These are phyloP conservation scores for Drosophila rufa DNA, from an alignment of 1,140 invertebrate species.

Conservation along the genomic window DNA sequence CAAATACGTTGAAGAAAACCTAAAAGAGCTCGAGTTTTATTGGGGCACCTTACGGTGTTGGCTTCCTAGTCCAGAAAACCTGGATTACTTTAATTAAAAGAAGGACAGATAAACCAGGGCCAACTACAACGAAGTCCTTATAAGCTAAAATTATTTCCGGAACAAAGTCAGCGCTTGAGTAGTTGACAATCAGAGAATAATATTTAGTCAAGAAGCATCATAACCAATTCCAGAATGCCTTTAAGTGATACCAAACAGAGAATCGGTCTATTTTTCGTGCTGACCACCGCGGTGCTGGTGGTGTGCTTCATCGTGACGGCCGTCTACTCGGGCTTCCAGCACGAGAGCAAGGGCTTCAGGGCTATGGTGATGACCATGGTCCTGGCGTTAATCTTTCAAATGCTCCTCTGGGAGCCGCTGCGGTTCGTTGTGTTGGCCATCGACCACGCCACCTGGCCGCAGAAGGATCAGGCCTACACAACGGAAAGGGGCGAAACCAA, in stretches of 20 bases:
- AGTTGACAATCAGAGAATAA: neutral
- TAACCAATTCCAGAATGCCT: neutral
- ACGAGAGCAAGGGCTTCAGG: constrained; percentile 40
- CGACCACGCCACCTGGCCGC: constrained; percentile 53
- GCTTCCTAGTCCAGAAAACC: too few species aligned
- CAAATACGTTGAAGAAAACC: constrained; percentile 45
- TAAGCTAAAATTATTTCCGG: neutral
- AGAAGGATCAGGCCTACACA: neutral
- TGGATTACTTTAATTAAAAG: too few species aligned
- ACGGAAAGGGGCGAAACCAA: neutral
- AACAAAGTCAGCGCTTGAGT: neutral
- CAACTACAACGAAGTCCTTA: too few species aligned
- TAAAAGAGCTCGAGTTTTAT: neutral
- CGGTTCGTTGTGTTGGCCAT: constrained; percentile 29
- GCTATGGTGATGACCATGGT: constrained; percentile 36
- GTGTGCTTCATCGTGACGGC: constrained; percentile 1
- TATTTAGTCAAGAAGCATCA: too few species aligned
- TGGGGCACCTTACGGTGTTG: neutral
- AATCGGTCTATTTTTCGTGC: neutral
- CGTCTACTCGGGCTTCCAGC: constrained; percentile 32
- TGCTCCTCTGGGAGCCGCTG: constrained; percentile 37
- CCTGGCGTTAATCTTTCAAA: constrained; percentile 31
- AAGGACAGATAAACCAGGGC: too few species aligned
- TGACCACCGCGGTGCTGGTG: neutral
- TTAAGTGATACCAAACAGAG: neutral